Conservation (phyloP, 2,113 vertebrate species). For the Tachuris rubrigastra region DNA sequence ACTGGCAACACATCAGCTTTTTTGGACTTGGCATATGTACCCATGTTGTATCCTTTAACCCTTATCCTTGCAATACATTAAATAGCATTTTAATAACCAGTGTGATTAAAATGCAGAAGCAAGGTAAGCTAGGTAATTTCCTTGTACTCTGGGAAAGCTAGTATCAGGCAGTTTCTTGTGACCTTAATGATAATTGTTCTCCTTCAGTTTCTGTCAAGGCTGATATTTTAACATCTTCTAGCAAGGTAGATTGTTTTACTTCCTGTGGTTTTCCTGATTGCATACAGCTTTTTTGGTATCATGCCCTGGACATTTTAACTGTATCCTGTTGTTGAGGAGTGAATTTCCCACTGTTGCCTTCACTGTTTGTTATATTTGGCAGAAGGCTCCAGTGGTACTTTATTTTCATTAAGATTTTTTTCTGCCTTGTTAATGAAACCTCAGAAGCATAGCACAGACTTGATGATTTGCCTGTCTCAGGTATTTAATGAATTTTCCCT, state of each 20-base stretch:
- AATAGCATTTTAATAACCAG: background rate
- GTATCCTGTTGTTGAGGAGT: slow-evolving; percentile 47
- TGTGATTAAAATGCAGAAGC: background rate
- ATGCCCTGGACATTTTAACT: slow-evolving; percentile 18
- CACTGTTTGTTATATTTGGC: slow-evolving; percentile 48
- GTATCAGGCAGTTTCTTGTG: background rate
- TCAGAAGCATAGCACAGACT: background rate
- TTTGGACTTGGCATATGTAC: background rate
- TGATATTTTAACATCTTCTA: slow-evolving; percentile 27
- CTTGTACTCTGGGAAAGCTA: background rate
- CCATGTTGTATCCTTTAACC: background rate
- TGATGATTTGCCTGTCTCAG: background rate
- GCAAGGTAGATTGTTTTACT: slow-evolving; percentile 42
- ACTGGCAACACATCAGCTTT: background rate
- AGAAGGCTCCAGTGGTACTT: background rate
- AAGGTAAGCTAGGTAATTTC: background rate
- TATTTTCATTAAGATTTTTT: slow-evolving; percentile 30
- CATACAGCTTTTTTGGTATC: slow-evolving; percentile 15
- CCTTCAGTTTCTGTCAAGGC: background rate
- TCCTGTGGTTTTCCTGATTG: slow-evolving; percentile 39
- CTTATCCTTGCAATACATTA: background rate
- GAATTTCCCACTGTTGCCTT: slow-evolving; percentile 34
- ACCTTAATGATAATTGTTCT: background rate
- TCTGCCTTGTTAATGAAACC: background rate
- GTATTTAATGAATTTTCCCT: background rate